A percentile compares a stretch with the other conserved stretches of the same genome.
Evolutionary conservation across 2,797 vertebrate genomes (phyloP).

Genomic region (Galagoides demidoff): DNA sequence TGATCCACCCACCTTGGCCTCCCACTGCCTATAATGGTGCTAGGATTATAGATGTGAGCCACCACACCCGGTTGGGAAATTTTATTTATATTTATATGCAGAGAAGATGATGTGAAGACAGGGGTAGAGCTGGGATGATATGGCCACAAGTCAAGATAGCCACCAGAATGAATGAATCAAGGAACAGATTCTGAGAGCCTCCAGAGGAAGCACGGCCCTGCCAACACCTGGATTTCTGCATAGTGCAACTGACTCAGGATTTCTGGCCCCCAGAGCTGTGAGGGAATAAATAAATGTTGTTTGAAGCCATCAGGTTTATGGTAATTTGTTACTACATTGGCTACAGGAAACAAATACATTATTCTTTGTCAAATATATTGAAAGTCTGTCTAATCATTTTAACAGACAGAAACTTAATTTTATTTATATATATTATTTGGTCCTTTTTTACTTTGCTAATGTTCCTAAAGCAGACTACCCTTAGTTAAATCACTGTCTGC

Average conservation of each 20-base stretch:
- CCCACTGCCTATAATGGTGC: too few relatives aligned
- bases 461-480: neutral
- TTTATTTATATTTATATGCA: neutral
- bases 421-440: constrained; percentile 8
- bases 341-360: neutral
- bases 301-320: neutral
- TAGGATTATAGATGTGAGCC: too few relatives aligned
- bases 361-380: constrained; percentile 18
- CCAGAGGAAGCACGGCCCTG: neutral
- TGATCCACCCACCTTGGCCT: too few relatives aligned
- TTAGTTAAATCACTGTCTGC: neutral
- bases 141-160: neutral
- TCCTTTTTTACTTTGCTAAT: neutral
- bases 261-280: neutral
- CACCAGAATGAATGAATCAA: neutral
- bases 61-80: neutral
- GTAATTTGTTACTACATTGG: constrained; percentile 43
- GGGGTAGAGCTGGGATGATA: neutral
- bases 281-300: constrained; percentile 12
- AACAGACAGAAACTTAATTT: constrained; percentile 35
- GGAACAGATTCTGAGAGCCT: neutral
- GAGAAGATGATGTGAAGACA: neutral
- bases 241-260: neutral
- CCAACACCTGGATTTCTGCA: neutral
- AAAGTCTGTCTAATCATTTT: constrained; percentile 43